Evolutionary conservation across 2,113 vertebrate genomes (phyloP), one percentile per base, ranked within the genome.

Genomic region (Oryzias woworae): DNA sequence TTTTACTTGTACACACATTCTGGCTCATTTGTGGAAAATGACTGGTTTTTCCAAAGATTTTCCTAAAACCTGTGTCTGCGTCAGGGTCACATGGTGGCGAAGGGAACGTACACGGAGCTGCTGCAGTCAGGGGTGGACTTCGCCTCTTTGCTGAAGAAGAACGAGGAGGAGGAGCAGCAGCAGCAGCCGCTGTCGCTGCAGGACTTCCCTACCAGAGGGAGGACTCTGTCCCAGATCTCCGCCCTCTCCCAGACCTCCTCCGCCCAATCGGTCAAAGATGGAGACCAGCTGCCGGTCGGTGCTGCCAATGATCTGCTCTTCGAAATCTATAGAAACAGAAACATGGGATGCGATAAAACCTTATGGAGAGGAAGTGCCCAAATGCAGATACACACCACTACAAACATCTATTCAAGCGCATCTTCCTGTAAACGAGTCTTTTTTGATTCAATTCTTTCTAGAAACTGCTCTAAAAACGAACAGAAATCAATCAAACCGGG

Each of bases 61-160:
- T 45, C 16, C 10, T 4, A 3, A 36, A 36, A 12, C 10, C 36
- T 53, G 5, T 66, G 28, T 90, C 22, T 64, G n/a, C 50, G 1
- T 71, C 85, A 99, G 97, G 97, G 96, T 59, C 84, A 92, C 79
- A 92, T 94, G 92, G 92, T 97, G 58, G 92, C 93, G 17, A 93
- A 91, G 70, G 97, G 96, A 68, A 96, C 93, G 1, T 99, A 95
- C 75, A 77, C 87, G 0, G 95, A 95, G 66, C 94, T 98, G 71
- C 92, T 93, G 82, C 92, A 78, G 69, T 97, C 93, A 0, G 96
- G 97, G 47, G 26, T 99, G 60, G 96, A 99, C 86, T 99, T 99
- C 88, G 93, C 95, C 64, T 95, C 95, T 58, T 85, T 99, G 68
- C 84, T 99, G 78, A 94, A 94, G 85, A 93, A 94, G 24, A 95